Evolutionary conservation across 2,797 vertebrate genomes (phyloP), one percentile per base, ranked within the genome.

Genomic region (Myotis planiceps): DNA sequence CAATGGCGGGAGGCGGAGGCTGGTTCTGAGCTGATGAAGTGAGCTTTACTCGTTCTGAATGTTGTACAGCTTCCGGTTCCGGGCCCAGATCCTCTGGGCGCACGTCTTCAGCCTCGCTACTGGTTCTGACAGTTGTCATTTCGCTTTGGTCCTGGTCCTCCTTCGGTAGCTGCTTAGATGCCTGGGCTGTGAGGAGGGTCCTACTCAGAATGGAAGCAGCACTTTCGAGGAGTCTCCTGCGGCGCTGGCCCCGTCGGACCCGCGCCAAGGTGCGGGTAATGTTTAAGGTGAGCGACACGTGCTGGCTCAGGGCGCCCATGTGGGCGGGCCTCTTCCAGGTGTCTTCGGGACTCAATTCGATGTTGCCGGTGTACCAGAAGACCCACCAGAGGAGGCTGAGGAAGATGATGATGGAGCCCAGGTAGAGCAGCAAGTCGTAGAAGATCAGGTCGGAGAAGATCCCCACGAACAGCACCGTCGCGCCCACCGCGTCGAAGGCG

Each of bases 371-470:
- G 98, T 99, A 99, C 99, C 99, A 99, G 98, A 99, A 99, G 68
- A 99, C 98, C 99, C 99, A 99, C 99, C 99, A 99, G 82, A 99
- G 97, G 68, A 99, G 99, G 97, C 99, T 99, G 93, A 99, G 97
- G 98, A 99, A 99, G 97, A 99, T 99, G 96, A 99, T 97, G 97
- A 99, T 99, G 96, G 99, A 98, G 37, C 99, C 99, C 47, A 99
- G 98, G 96, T 99, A 99, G 95, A 99, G 99, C 45, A 99, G 98
- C 97, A 99, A 97, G 98, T 99, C 99, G 39, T 99, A 99, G 98
- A 99, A 99, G 51, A 98, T 98, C 0, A 99, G 97, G 96, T 98
- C 97, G 0, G 96, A 98, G 51, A 99, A 99, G 29, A 99, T 99
- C 0, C 99, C 99, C 0, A 98, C 39, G 37, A 99, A 98, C 15